These are phyloP conservation scores for Istiophorus platypterus DNA, from an alignment of 2,113 vertebrate species.

Conservation along the genomic window DNA sequence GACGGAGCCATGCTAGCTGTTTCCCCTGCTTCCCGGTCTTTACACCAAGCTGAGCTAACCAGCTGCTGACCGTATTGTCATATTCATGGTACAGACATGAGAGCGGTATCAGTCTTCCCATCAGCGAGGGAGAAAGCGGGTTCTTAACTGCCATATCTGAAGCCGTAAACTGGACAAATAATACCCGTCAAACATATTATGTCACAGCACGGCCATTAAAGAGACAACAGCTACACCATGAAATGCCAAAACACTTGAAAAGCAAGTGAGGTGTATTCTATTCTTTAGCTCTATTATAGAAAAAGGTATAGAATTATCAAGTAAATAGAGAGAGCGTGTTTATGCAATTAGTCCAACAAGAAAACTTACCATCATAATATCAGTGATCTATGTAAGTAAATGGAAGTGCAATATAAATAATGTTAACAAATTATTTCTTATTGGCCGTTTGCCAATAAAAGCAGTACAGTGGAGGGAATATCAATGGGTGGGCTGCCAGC, in stretches of 20 bases:
- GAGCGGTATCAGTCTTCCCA: too few species aligned
- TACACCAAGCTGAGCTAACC: not conserved
- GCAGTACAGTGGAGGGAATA: too few species aligned
- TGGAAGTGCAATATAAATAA: not conserved
- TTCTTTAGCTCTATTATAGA: not conserved
- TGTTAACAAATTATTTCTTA: not conserved
- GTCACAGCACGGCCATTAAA: slow-evolving; percentile 25
- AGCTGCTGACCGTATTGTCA: too few species aligned
- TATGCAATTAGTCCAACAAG: not conserved
- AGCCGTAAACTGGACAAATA: slow-evolving; percentile 34
- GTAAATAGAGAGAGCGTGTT: not conserved
- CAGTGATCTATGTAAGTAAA: not conserved
- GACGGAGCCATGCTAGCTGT: not conserved
- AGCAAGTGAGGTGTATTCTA: not conserved
- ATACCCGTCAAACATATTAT: slow-evolving; percentile 19
- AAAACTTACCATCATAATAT: not conserved
- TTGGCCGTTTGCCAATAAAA: too few species aligned
- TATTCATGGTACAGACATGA: not conserved
- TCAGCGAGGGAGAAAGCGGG: not conserved
- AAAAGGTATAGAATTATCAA: slow-evolving; percentile 20
- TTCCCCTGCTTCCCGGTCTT: not conserved
- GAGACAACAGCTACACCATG: not conserved
- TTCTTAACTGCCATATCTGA: not conserved
- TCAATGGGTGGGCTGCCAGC: too few species aligned
- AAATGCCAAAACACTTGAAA: slow-evolving; percentile 44